Conservation (phyloP, 2,888 invertebrate genomes). For the Lithosia quadra region DNA sequence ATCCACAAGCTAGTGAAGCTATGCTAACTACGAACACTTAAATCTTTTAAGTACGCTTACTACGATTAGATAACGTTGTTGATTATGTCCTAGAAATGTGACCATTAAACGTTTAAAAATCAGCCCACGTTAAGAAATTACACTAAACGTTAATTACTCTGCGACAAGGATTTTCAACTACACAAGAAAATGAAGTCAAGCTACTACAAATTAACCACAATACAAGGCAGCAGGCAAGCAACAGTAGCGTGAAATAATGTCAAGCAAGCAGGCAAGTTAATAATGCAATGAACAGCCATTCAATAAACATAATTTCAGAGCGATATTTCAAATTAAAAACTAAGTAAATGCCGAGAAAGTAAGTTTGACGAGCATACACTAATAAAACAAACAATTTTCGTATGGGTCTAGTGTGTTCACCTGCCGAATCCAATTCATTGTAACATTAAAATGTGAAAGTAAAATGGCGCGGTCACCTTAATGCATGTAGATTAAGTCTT, state of each 20-base stretch:
- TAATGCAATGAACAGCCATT: conserved; percentile 26
- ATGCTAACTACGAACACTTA: no score
- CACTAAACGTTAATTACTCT: not conserved
- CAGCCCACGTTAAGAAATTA: not conserved
- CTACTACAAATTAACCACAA: conserved; percentile 11
- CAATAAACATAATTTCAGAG: not conserved
- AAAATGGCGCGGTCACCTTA: conserved; percentile 1
- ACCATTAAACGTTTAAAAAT: not conserved
- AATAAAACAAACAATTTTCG: conserved; percentile 29
- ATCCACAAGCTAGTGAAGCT: no score
- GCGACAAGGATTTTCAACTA: not conserved
- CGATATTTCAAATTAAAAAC: conserved; percentile 12
- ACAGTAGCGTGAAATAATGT: conserved; percentile 26
- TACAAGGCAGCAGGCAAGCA: conserved; percentile 35
- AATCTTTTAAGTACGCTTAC: no score
- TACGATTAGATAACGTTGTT: not conserved
- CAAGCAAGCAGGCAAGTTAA: conserved; percentile 27
- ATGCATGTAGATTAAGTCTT: not conserved
- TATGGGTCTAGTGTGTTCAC: conserved; percentile 49
- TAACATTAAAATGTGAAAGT: conserved; percentile 1
- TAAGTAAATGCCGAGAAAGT: conserved; percentile 28
- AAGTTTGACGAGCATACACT: conserved; percentile 20
- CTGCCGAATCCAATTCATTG: conserved; percentile 35
- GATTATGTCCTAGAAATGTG: not conserved
- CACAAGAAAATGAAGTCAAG: not conserved